Evolutionary conservation across 2,797 vertebrate genomes (phyloP).

Genomic region (Linurgus olivaceus): DNA sequence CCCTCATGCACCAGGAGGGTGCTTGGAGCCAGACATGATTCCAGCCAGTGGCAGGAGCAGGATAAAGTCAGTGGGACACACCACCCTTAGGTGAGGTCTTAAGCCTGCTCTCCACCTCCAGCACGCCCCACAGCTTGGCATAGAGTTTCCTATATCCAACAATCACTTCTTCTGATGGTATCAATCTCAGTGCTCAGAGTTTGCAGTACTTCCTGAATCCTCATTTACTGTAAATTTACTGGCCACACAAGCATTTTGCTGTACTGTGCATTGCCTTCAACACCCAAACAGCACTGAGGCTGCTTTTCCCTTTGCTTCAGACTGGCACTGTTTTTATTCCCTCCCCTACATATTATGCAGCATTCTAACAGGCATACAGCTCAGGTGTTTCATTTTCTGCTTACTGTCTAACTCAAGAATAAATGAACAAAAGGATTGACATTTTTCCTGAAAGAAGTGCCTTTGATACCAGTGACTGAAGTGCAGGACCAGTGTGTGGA

Average conservation of each 20-base stretch:
- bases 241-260: not conserved
- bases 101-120: not conserved
- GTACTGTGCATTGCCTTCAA: not conserved
- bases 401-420: not conserved
- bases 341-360: not conserved
- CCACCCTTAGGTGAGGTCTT: not conserved
- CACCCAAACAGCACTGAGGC: not conserved
- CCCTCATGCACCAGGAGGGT: fast-evolving
- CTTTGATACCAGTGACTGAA: not conserved
- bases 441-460: not conserved
- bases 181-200: not conserved
- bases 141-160: not conserved
- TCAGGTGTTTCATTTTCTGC: not conserved
- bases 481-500: not conserved
- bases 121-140: fast-evolving
- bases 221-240: not conserved
- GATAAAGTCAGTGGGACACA: not conserved
- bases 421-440: not conserved
- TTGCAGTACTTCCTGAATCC: not conserved
- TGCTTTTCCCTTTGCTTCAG: not conserved
- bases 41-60: not conserved
- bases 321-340: not conserved
- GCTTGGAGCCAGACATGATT: not conserved
- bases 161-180: not conserved
- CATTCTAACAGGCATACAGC: not conserved